Percentiles rank a stretch among this genome's conserved stretches.
Conservation (phyloP, 2,797 vertebrate genomes). For the Scarus forsteni region DNA sequence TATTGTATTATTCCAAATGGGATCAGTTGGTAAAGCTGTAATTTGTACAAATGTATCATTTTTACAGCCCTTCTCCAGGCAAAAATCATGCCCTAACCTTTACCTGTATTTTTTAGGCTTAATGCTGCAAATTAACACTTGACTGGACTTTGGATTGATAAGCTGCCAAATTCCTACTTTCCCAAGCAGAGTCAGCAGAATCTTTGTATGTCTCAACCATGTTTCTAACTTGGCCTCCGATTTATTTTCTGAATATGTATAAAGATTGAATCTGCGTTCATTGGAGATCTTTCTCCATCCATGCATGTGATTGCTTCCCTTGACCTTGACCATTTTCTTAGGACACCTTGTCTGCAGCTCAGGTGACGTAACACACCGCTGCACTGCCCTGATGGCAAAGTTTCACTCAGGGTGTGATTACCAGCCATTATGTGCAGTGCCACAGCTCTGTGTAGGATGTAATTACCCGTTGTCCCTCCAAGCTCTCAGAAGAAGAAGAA, state of each 20-base stretch:
- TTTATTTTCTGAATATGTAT: slow-evolving; percentile 72
- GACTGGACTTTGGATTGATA: too few relatives aligned
- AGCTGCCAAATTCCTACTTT: too few relatives aligned
- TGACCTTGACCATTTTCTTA: slow-evolving; percentile 81
- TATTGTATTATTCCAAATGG: too few relatives aligned
- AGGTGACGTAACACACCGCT: slow-evolving; percentile 71
- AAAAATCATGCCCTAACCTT: too few relatives aligned
- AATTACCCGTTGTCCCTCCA: slow-evolving; percentile 54
- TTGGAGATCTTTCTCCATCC: slow-evolving; percentile 71
- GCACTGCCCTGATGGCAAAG: slow-evolving; percentile 64
- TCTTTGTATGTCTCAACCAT: slow-evolving; percentile 4
- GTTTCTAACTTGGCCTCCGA: slow-evolving; percentile 48
- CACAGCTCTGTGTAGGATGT: slow-evolving; percentile 35
- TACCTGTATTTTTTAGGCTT: too few relatives aligned
- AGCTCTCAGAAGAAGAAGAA: slow-evolving; percentile 42
- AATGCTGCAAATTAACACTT: too few relatives aligned
- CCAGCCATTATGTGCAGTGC: slow-evolving; percentile 54
- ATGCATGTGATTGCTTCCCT: slow-evolving; percentile 83
- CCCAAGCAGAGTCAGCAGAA: too few relatives aligned
- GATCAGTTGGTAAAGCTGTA: too few relatives aligned
- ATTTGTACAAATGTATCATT: too few relatives aligned
- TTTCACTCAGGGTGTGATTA: slow-evolving; percentile 71
- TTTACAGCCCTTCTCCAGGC: too few relatives aligned
- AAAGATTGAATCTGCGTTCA: slow-evolving; percentile 79
- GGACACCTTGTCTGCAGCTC: slow-evolving; percentile 62